Conservation (phyloP, 2,888 invertebrate species). For the Drosophila mayaguana region DNA sequence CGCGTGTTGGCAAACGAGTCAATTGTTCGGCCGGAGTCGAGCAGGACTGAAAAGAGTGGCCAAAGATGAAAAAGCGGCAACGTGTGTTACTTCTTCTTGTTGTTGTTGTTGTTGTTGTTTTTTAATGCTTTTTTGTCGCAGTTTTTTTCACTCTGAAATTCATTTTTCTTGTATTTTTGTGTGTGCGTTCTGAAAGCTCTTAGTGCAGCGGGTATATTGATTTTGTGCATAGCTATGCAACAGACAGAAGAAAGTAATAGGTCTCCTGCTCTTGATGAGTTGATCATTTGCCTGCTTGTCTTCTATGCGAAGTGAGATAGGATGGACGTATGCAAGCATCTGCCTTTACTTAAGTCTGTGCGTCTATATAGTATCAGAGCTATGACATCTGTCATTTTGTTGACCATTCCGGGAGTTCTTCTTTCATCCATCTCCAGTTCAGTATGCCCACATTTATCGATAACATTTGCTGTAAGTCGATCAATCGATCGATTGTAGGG, state of each 20-base stretch:
- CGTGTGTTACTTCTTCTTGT: constrained; percentile 17
- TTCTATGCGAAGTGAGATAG: too few relatives aligned
- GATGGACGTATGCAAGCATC: too few relatives aligned
- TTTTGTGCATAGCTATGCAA: neutral
- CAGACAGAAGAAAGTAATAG: too few relatives aligned
- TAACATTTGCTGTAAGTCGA: too few relatives aligned
- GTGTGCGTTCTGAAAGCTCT: neutral
- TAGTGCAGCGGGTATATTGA: neutral
- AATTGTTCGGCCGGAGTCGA: constrained; percentile 70
- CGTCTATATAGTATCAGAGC: too few relatives aligned
- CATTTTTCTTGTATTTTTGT: constrained; percentile 29
- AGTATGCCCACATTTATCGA: too few relatives aligned
- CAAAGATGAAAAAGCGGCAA: constrained; percentile 23
- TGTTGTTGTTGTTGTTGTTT: constrained; percentile 5
- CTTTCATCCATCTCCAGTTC: too few relatives aligned
- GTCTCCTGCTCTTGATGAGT: too few relatives aligned
- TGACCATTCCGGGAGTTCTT: too few relatives aligned
- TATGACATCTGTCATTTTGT: too few relatives aligned
- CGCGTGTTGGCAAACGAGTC: constrained; percentile 77
- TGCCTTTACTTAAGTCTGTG: too few relatives aligned
- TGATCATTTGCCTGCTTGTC: too few relatives aligned
- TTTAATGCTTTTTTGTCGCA: constrained; percentile 3
- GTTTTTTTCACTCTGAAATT: constrained; percentile 16
- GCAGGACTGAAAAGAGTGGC: constrained; percentile 21
- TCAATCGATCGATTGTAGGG: neutral